Conservation (phyloP, 2,113 vertebrate genomes). For the Andinoacara biseriatus region DNA sequence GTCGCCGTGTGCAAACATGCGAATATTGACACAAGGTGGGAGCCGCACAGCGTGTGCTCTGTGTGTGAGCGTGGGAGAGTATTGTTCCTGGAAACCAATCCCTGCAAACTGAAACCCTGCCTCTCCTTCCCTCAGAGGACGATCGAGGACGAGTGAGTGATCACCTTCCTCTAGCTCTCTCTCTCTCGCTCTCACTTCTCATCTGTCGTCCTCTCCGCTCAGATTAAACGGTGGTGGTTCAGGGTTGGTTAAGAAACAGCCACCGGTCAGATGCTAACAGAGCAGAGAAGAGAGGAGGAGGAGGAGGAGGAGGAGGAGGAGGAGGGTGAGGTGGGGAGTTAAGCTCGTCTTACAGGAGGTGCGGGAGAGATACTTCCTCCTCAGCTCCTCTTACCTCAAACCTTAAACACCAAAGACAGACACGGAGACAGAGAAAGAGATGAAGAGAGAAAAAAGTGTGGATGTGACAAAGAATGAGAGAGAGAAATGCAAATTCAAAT, state of each 20-base stretch:
- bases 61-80: background rate
- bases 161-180: background rate
- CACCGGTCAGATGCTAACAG: slow-evolving; percentile 32
- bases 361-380: slow-evolving; percentile 52
- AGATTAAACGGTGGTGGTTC: slow-evolving; percentile 23
- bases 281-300: background rate
- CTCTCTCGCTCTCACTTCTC: background rate
- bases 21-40: slow-evolving; percentile 55
- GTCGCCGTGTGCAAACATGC: slow-evolving; percentile 42
- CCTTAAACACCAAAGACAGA: slow-evolving; percentile 32
- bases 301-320: background rate
- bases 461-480: background rate
- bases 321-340: background rate
- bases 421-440: background rate
- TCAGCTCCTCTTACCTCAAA: slow-evolving; percentile 49
- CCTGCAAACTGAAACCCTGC: slow-evolving; percentile 26
- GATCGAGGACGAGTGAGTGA: slow-evolving; percentile 7
- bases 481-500: background rate
- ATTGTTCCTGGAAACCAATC: slow-evolving; percentile 28
- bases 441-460: background rate
- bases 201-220: background rate
- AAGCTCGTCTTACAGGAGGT: slow-evolving; percentile 54
- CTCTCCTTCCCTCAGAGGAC: slow-evolving; percentile 14
- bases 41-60: slow-evolving; percentile 15
- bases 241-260: slow-evolving; percentile 44